Base-by-base conservation (phyloP, 2,113 vertebrate genomes). In the Myrmophylax atrothorax region DNA sequence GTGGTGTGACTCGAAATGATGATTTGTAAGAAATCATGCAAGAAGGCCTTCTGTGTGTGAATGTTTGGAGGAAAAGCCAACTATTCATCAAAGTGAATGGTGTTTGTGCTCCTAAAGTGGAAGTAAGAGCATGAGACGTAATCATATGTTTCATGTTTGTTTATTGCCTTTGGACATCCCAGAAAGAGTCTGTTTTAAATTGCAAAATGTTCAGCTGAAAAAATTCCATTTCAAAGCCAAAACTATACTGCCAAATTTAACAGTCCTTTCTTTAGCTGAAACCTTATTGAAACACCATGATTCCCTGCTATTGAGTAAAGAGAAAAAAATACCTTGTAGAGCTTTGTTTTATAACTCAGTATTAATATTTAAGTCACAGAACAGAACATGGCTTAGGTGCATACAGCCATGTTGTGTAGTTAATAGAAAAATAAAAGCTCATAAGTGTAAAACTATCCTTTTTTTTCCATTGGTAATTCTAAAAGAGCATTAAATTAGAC, bases 131-230 rank as follows among this genome's bases (percentile, higher is more conserved):
- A 77, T 91, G 70, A 85, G 78, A 84, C 6, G 5, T 84, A 89
- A 86, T 95, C 76, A 49, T 87, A 77, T 84, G 86, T 89, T 94
- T 95, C 55, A 33, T 94, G 80, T 87, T 94, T 93, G 88, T 74
- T 92, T 93, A 94, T 92, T 96, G 91, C 84, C 58, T 93, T 96
- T 96, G 91, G 91, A 87, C 63, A 91, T 91, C 50, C 46, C 75
- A 93, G 89, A 88, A 94, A 87, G 82, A 78, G 58, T 77, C 73
- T 87, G 75, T 76, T 94, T 87, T 83, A 87, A 91, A 77, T 89
- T 84, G 89, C 91, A 93, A 62, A 94, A 94, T 70, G 46, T 88
- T 96, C 82, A 59, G 63, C 75, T 87, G 82, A 93, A 95, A 91
- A 96, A 85, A 69, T 62, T 80, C 47, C 42, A n/a, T 80, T 85